Evolutionary conservation across 2,797 vertebrate genomes (phyloP).

Genomic region (Clamator glandarius): DNA sequence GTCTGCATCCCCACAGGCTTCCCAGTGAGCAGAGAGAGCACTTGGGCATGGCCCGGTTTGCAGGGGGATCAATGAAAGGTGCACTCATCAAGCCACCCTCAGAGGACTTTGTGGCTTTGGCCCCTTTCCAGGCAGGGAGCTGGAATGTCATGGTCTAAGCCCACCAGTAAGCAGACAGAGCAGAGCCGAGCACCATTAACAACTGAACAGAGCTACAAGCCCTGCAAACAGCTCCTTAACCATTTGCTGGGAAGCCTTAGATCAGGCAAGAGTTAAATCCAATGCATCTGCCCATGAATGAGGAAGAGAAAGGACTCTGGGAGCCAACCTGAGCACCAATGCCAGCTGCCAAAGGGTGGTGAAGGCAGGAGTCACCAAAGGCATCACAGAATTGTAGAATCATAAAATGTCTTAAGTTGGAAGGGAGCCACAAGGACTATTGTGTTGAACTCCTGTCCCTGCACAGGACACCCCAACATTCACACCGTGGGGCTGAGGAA

Average conservation of each 20-base stretch:
- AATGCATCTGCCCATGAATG: neutral
- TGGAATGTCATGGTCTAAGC: neutral
- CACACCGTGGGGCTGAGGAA: no score
- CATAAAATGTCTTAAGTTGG: no score
- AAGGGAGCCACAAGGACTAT: no score
- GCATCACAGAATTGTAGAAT: no score
- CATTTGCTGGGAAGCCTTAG: neutral
- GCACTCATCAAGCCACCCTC: neutral
- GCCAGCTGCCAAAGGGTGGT: neutral
- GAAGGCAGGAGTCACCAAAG: neutral
- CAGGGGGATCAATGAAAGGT: neutral
- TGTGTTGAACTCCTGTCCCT: no score
- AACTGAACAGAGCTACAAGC: neutral
- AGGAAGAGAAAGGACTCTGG: neutral
- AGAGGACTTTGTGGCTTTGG: neutral
- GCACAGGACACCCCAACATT: no score
- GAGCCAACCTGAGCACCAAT: neutral
- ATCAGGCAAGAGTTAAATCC: neutral
- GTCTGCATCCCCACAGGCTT: neutral
- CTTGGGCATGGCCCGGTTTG: neutral
- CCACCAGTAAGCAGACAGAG: accelerated
- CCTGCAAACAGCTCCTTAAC: neutral
- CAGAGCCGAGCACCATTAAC: neutral
- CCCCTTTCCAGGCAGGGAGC: neutral
- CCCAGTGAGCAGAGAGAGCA: neutral